A percentile compares a stretch with the other conserved stretches of the same genome.
Evolutionary conservation across 2,113 vertebrate species (phyloP).

Genomic region (Caracal caracal): DNA sequence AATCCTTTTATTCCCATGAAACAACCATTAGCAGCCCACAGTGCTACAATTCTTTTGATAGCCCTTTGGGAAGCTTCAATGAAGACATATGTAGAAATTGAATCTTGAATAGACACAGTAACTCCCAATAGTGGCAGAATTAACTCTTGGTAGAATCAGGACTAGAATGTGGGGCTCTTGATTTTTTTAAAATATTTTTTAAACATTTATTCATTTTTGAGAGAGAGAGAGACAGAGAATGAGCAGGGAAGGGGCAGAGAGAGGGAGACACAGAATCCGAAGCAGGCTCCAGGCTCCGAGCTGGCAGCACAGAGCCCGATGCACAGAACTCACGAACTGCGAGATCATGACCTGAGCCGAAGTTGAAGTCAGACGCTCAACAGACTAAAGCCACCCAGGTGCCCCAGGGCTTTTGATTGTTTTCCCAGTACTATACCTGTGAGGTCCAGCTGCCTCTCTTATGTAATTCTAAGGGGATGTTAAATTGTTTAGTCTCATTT

Average conservation of each 20-base stretch:
- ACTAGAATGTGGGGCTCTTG: neutral
- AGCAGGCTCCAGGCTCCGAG: too few species aligned
- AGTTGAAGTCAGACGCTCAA: too few species aligned
- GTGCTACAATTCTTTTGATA: neutral
- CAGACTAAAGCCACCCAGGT: too few species aligned
- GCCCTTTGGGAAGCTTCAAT: neutral
- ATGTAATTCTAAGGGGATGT: neutral
- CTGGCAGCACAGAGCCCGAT: too few species aligned
- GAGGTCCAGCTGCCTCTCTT: neutral
- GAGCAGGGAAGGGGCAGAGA: too few species aligned
- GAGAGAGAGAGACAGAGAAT: too few species aligned
- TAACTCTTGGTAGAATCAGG: neutral
- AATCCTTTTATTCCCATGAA: neutral
- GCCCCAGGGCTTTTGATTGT: neutral
- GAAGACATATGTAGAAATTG: neutral
- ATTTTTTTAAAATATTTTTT: neutral
- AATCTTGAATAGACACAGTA: neutral
- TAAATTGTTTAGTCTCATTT: neutral
- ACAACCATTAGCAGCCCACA: neutral
- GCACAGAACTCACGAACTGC: too few species aligned
- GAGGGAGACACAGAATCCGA: too few species aligned
- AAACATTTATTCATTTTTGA: too few species aligned
- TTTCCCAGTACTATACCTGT: neutral
- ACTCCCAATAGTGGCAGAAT: neutral
- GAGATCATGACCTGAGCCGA: too few species aligned